Conservation (phyloP, 2,113 vertebrate species). For the Archocentrus centrarchus region DNA sequence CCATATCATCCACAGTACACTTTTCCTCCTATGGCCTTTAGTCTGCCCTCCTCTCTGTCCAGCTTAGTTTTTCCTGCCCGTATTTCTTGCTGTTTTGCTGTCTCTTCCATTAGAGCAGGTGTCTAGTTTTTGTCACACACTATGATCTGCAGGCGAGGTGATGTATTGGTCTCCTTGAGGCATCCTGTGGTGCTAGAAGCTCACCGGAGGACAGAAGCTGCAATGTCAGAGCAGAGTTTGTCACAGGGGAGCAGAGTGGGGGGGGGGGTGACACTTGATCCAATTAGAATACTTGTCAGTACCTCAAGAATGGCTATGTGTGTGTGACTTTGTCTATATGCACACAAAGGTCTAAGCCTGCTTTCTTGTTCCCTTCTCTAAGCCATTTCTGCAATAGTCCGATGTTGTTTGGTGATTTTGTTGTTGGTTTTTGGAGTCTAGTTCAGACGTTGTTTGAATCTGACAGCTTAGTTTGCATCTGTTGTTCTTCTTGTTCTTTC, state of each 20-base stretch:
- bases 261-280: constrained; percentile 24
- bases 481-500: not conserved
- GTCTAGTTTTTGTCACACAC: constrained; percentile 34
- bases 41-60: not conserved
- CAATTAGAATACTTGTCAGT: constrained; percentile 46
- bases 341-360: not conserved
- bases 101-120: constrained; percentile 10
- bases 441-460: not conserved
- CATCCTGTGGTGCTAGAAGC: constrained; percentile 24
- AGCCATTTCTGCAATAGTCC: constrained; percentile 12
- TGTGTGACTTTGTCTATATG: not conserved
- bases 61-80: not conserved
- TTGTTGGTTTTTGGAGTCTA: not conserved
- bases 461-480: not conserved
- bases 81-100: not conserved
- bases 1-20: not conserved
- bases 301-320: not conserved
- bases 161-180: constrained; percentile 32
- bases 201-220: constrained; percentile 22
- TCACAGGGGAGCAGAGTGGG: not conserved
- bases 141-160: constrained; percentile 19
- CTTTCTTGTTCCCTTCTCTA: not conserved
- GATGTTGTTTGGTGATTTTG: not conserved
- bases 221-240: constrained; percentile 31
- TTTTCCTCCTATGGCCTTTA: not conserved